These are phyloP conservation scores for Peromyscus eremicus DNA, from an alignment of 2,797 vertebrate genomes.

Conservation along the genomic window DNA sequence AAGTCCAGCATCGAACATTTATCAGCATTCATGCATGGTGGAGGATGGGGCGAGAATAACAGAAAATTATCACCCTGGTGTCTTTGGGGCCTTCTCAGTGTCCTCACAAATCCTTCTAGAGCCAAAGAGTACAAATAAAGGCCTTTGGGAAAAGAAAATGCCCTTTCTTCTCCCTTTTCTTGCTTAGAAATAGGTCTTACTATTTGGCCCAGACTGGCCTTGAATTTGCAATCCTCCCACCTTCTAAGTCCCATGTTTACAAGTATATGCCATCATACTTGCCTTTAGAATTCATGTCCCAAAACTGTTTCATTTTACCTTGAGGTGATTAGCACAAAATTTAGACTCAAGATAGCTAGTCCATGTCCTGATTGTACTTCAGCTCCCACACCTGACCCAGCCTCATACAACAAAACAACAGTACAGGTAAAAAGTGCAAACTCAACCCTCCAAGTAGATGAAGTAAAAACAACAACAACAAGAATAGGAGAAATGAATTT, in stretches of 20 bases:
- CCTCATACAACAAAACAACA: background rate
- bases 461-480: background rate
- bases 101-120: background rate
- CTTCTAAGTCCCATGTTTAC: background rate
- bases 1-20: background rate
- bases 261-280: background rate
- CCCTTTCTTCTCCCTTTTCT: background rate
- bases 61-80: background rate
- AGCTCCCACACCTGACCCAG: background rate
- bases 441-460: background rate
- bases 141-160: background rate
- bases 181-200: background rate
- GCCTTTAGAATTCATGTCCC: background rate
- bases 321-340: constrained; percentile 17
- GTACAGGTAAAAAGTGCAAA: background rate
- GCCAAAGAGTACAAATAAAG: background rate
- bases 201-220: background rate
- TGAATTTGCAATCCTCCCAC: background rate
- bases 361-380: background rate
- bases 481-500: background rate
- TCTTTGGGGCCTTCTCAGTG: background rate
- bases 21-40: background rate
- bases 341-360: background rate
- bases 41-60: background rate
- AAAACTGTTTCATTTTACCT: background rate